phyloP scores from a whole-genome alignment of 2,888 invertebrate genomes.

The Heteromurus nitidus region DNA sequence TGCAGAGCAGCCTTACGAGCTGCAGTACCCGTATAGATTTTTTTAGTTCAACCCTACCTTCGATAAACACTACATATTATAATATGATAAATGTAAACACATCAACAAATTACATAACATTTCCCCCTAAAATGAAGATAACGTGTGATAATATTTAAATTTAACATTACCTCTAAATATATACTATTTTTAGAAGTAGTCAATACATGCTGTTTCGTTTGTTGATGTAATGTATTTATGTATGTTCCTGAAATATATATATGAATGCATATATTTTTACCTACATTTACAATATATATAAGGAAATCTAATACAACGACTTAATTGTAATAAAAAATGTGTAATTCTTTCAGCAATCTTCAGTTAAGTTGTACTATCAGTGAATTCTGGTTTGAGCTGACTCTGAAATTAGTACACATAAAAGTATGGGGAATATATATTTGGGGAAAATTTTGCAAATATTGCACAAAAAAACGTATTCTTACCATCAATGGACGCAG shows the following conservation, averaged over 20 bases:
- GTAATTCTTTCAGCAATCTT: constrained; percentile 69
- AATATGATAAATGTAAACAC: constrained; percentile 17
- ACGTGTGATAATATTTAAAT: background rate
- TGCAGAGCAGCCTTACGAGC: constrained; percentile 19
- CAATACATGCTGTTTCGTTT: constrained; percentile 17
- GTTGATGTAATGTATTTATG: constrained; percentile 37
- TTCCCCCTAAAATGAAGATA: background rate
- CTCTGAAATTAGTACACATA: constrained; percentile 41
- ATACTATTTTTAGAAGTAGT: background rate
- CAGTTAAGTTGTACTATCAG: constrained; percentile 72
- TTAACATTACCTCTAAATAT: background rate
- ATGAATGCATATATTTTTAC: background rate
- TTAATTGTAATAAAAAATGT: constrained; percentile 54
- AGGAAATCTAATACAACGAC: constrained; percentile 35
- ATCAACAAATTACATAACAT: background rate
- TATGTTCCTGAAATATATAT: no score
- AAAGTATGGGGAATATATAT: background rate
- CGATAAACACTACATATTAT: no score
- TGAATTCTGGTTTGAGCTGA: constrained; percentile 70
- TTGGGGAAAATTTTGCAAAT: no score
- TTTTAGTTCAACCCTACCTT: no score
- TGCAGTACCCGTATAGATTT: constrained; percentile 58
- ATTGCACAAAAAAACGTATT: background rate
- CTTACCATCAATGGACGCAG: constrained; percentile 66
- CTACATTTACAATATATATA: background rate